Evolutionary conservation across 2,888 invertebrate genomes (phyloP).

Genomic region (Xestia xanthographa): DNA sequence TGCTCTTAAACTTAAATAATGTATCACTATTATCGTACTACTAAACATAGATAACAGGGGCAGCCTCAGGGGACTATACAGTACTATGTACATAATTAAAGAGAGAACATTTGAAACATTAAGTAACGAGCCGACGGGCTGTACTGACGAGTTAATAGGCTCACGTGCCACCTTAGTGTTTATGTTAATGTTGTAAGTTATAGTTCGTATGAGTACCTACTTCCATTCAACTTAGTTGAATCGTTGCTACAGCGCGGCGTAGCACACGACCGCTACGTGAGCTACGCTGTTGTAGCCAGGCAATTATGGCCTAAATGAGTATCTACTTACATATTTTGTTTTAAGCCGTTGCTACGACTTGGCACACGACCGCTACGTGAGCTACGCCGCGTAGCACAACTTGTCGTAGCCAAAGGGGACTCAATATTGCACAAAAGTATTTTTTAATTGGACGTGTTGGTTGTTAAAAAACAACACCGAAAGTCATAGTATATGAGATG

Average conservation of each 20-base stretch:
- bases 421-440: background rate
- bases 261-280: no score
- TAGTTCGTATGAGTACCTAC: no score
- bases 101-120: conserved; percentile 37
- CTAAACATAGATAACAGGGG: no score
- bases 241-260: no score
- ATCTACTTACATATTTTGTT: background rate
- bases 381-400: background rate
- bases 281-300: no score
- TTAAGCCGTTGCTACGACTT: background rate
- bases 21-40: no score
- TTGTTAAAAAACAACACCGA: no score
- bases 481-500: no score
- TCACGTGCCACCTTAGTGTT: background rate
- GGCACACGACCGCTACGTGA: no score
- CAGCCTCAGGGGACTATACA: conserved; percentile 20
- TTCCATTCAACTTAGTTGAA: no score
- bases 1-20: conserved; percentile 26
- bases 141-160: conserved; percentile 24
- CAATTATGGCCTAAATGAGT: background rate
- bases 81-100: conserved; percentile 41
- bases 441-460: background rate
- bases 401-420: background rate
- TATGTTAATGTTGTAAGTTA: background rate
- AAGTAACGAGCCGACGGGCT: conserved; percentile 22